Evolutionary conservation across 2,113 vertebrate genomes (phyloP).

Genomic region (Triplophysa rosa): DNA sequence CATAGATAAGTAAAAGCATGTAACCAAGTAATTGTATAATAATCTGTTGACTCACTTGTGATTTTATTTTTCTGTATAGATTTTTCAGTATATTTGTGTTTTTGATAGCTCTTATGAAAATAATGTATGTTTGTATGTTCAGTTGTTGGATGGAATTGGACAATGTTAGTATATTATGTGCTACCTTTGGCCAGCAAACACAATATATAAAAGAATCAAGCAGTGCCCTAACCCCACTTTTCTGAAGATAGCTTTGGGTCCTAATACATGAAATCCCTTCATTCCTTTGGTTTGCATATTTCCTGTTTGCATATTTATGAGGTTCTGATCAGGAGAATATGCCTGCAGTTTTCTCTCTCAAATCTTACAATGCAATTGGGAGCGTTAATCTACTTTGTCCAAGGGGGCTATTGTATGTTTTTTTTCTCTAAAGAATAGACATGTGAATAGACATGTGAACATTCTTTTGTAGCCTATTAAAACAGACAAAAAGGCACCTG

Average conservation of each 20-base stretch:
- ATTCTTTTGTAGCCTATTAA: neutral
- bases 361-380: neutral
- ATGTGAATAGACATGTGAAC: neutral
- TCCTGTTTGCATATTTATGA: conserved; percentile 9
- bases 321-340: neutral
- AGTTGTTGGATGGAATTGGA: neutral
- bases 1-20: neutral
- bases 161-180: neutral
- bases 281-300: neutral
- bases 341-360: neutral
- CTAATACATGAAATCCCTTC: neutral
- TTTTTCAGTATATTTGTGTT: neutral
- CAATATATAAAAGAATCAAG: neutral
- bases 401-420: neutral
- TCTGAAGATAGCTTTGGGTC: neutral
- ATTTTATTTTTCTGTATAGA: neutral
- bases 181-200: neutral
- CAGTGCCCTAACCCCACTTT: neutral
- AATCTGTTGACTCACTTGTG: neutral
- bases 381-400: neutral
- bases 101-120: neutral
- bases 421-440: neutral
- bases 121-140: neutral
- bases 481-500: neutral
- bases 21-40: neutral